Percentiles rank a stretch among this genome's conserved stretches.
These are phyloP conservation scores for Oceanodroma tethys DNA, from an alignment of 2,113 vertebrate genomes.

Conservation along the genomic window DNA sequence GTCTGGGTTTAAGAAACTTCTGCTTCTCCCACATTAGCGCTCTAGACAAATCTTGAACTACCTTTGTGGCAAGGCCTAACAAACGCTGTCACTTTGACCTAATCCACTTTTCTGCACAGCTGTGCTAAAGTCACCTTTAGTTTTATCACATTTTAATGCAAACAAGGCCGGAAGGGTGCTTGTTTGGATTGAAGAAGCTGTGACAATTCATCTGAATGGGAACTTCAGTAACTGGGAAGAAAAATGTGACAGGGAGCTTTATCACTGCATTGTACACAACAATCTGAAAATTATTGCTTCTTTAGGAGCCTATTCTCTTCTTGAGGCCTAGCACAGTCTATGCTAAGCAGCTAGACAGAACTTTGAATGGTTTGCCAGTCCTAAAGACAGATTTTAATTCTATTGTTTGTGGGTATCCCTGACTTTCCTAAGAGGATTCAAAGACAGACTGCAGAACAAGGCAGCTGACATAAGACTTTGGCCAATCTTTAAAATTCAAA, in stretches of 20 bases:
- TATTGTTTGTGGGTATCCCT: constrained; percentile 76
- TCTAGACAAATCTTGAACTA: constrained; percentile 62
- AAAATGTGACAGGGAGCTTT: constrained; percentile 94
- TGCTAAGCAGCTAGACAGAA: constrained; percentile 80
- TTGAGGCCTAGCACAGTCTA: constrained; percentile 73
- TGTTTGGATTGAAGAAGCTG: constrained; percentile 78
- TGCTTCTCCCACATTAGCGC: constrained; percentile 72
- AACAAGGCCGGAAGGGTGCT: constrained; percentile 83
- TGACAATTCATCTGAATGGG: constrained; percentile 87
- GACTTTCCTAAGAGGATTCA: constrained; percentile 78
- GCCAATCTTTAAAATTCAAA: constrained; percentile 55
- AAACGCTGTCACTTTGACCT: constrained; percentile 83
- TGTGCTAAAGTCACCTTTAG: constrained; percentile 85
- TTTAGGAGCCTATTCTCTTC: constrained; percentile 72
- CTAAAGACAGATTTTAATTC: constrained; percentile 76
- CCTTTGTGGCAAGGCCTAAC: constrained; percentile 64
- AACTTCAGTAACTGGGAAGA: constrained; percentile 86
- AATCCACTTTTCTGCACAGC: constrained; percentile 90
- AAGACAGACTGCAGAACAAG: constrained; percentile 54
- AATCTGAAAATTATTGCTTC: constrained; percentile 83
- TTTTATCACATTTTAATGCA: constrained; percentile 94
- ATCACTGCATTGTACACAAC: constrained; percentile 79
- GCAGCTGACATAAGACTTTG: constrained; percentile 35
- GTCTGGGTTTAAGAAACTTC: constrained; percentile 72
- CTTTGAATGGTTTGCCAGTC: constrained; percentile 64